Evolutionary conservation across 2,113 vertebrate species (phyloP), one percentile per base, ranked within the genome.

Genomic region (Alectura lathami): DNA sequence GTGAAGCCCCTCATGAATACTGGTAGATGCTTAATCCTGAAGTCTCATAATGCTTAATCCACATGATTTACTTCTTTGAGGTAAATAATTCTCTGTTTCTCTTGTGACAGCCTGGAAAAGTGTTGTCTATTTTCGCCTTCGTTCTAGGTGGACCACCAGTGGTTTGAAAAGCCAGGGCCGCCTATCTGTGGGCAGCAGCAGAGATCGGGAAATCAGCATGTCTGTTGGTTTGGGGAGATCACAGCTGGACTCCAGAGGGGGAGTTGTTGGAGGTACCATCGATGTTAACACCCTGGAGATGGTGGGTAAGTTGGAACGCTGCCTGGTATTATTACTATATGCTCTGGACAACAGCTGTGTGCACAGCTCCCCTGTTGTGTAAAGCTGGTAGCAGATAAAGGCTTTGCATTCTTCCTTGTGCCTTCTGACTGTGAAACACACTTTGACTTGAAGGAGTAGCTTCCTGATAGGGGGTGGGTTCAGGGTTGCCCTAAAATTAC

Each of bases 211-310:
- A 97, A 99, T 99, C 84, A 99, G 98, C 97, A 99, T 99, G 99
- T 99, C 99, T 17, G 98, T 99, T 17, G 99, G 99, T 66, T 98
- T 99, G 38, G 99, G 99, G 32, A 98, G 99, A 83, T 99, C 99
- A 89, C 99, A 99, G 96, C 91, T 99, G 51, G 99, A 99, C 96
- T 99, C 99, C 51, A 99, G 99, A 97, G 99, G 99, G 11, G 99
- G 99, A 24, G 99, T 99, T 82, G 99, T 99, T 97, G 99, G 99
- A 34, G 99, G 99, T 83, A 99, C 99, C 94, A 99, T 99, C 74
- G 99, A 99, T 86, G 99, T 99, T 73, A 99, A 99, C 95, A 99
- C 99, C 81, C 97, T 99, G 97, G 99, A 99, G 98, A 99, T 99
- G 99, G 99, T 99, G 94, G 99, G 99, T 99, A 98, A 98, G 99